Percentiles rank a stretch among this genome's conserved stretches.
These are phyloP conservation scores for Ephialtes manifestator DNA, from an alignment of 2,888 invertebrate genomes.

Conservation along the genomic window DNA sequence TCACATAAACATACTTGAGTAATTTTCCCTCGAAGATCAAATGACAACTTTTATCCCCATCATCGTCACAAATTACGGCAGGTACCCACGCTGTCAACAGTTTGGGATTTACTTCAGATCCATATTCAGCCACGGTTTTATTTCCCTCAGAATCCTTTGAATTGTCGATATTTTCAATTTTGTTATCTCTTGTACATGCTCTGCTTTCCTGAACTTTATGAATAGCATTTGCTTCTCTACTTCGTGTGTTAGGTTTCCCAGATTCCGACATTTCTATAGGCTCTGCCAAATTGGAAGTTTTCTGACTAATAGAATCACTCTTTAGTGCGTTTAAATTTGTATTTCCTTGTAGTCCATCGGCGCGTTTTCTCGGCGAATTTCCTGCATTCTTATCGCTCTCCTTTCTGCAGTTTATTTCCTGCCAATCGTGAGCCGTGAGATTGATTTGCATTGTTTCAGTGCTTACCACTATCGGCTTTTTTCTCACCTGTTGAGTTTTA, in stretches of 20 bases:
- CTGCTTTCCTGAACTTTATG: conserved; percentile 7
- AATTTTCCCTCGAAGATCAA: conserved; percentile 81
- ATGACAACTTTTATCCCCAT: conserved; percentile 62
- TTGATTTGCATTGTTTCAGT: conserved; percentile 39
- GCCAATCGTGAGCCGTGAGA: conserved; percentile 2
- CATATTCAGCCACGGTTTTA: conserved; percentile 59
- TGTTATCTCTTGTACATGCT: conserved; percentile 6
- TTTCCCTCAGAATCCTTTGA: background rate
- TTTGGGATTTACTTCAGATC: conserved; percentile 76
- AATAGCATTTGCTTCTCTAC: conserved; percentile 18
- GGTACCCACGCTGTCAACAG: conserved; percentile 79
- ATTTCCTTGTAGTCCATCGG: background rate
- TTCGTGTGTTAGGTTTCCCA: background rate
- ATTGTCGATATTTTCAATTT: conserved; percentile 3
- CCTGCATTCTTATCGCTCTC: conserved; percentile 38
- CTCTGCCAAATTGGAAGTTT: background rate
- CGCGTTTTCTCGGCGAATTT: background rate
- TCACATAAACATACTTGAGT: conserved; percentile 76
- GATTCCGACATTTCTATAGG: background rate
- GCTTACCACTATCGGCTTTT: conserved; percentile 44
- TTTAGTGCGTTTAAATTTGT: background rate
- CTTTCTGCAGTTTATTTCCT: background rate
- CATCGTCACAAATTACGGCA: conserved; percentile 69
- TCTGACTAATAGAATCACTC: conserved; percentile 5
- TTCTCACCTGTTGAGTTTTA: conserved; percentile 19